A percentile compares a stretch with the other conserved stretches of the same genome.
phyloP scores from a whole-genome alignment of 2,888 invertebrate genomes.

The Steinernema hermaphroditum region DNA sequence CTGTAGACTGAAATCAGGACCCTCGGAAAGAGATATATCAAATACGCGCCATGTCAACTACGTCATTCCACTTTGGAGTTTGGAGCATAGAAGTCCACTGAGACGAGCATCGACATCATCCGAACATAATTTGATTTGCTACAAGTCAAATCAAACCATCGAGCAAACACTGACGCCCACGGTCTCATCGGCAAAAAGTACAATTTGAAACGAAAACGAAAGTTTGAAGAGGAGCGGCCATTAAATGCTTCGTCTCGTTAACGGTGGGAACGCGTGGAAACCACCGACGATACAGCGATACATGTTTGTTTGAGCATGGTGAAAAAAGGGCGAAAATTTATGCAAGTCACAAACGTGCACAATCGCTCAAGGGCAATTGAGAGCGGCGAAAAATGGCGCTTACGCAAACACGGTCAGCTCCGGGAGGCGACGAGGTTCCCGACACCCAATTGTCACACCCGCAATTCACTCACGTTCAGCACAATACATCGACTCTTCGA shows the following conservation, averaged over 20 bases:
- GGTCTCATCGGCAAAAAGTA: constrained; percentile 13
- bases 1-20: too few relatives aligned
- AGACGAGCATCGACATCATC: background rate
- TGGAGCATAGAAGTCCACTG: too few relatives aligned
- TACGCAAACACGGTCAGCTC: constrained; percentile 24
- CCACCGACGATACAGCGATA: background rate
- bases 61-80: too few relatives aligned
- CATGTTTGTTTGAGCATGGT: background rate
- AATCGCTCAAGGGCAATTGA: constrained; percentile 26
- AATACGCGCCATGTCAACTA: too few relatives aligned
- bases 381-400: constrained; percentile 16
- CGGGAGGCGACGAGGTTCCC: constrained; percentile 1
- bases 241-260: constrained; percentile 27
- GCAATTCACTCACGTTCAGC: background rate
- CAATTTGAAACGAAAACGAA: constrained; percentile 17
- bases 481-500: too few relatives aligned
- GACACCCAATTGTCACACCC: background rate
- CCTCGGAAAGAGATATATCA: too few relatives aligned
- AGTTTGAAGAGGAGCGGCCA: constrained; percentile 3
- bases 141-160: constrained; percentile 21
- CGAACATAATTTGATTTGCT: constrained; percentile 21
- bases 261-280: background rate
- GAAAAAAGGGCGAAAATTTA: constrained; percentile 19
- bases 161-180: background rate
- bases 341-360: constrained; percentile 1